These are phyloP conservation scores for Meganola albula DNA, from an alignment of 2,888 invertebrate genomes.

Conservation along the genomic window DNA sequence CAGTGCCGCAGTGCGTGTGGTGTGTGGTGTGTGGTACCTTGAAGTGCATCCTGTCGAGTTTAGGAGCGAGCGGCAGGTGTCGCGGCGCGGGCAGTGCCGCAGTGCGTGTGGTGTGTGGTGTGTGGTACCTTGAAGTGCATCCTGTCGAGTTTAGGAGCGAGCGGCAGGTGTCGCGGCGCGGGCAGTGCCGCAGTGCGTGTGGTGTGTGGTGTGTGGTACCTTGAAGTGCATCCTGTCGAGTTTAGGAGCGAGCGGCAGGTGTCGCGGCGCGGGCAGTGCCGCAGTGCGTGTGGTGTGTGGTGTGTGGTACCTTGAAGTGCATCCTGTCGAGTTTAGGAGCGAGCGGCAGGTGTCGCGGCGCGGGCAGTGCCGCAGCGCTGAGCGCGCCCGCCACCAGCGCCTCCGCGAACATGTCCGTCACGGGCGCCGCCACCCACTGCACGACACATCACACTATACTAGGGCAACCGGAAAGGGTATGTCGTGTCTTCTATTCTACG, in stretches of 20 bases:
- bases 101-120: background rate
- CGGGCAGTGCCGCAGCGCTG: conserved; percentile 78
- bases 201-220: conserved; percentile 51
- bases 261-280: conserved; percentile 23
- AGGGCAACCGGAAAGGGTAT: too few relatives aligned
- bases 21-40: background rate
- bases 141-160: conserved; percentile 3
- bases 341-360: conserved; percentile 19
- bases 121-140: conserved; percentile 7
- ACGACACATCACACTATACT: conserved; percentile 13
- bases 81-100: background rate
- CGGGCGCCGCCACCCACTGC: conserved; percentile 95
- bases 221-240: conserved; percentile 95
- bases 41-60: conserved; percentile 3
- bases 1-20: background rate
- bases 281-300: background rate
- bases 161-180: conserved; percentile 2
- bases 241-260: conserved; percentile 74
- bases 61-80: conserved; percentile 1
- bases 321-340: conserved; percentile 88
- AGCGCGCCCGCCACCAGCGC: conserved; percentile 93
- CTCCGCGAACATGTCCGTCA: conserved; percentile 99
- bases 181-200: background rate
- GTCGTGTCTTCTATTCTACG: too few relatives aligned
- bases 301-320: conserved; percentile 86